A percentile compares a stretch with the other conserved stretches of the same genome.
phyloP scores from a whole-genome alignment of 2,888 invertebrate species.

The Habroteleia sp. region DNA sequence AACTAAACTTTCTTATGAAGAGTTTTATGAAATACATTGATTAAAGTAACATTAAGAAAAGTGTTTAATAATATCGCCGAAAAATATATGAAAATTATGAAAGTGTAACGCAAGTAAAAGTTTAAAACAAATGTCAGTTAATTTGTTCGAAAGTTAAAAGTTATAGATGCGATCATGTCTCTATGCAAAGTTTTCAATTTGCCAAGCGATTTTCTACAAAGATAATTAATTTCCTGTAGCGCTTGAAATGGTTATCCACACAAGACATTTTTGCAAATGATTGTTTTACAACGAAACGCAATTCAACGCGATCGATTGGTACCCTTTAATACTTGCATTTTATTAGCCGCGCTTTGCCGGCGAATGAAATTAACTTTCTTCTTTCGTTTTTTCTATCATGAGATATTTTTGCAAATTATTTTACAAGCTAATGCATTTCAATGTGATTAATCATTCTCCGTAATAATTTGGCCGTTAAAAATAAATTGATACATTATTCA shows the following conservation, averaged over 20 bases:
- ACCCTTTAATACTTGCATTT: constrained; percentile 35
- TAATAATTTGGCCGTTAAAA: constrained; percentile 26
- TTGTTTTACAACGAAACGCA: constrained; percentile 32
- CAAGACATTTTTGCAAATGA: constrained; percentile 44
- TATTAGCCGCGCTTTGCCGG: constrained; percentile 16
- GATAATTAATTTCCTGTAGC: constrained; percentile 46
- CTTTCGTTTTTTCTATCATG: constrained; percentile 2
- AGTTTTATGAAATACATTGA: neutral
- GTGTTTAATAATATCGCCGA: constrained; percentile 16
- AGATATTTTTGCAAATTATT: constrained; percentile 35
- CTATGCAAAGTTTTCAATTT: constrained; percentile 52
- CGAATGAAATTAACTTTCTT: constrained; percentile 30
- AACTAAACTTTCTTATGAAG: neutral
- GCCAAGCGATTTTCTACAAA: constrained; percentile 39
- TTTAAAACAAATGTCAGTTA: constrained; percentile 53
- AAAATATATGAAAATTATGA: constrained; percentile 37
- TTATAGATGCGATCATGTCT: constrained; percentile 39
- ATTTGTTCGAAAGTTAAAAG: constrained; percentile 40
- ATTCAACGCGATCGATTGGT: constrained; percentile 27
- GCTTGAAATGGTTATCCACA: constrained; percentile 28
- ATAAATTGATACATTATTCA: constrained; percentile 43
- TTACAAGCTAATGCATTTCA: constrained; percentile 38
- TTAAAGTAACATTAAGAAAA: constrained; percentile 16
- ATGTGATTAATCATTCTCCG: constrained; percentile 31
- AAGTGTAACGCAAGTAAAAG: constrained; percentile 38